Percentiles rank a stretch among this genome's conserved stretches.
phyloP scores from a whole-genome alignment of 1,140 invertebrate genomes.

The Eulimnadia texana region DNA sequence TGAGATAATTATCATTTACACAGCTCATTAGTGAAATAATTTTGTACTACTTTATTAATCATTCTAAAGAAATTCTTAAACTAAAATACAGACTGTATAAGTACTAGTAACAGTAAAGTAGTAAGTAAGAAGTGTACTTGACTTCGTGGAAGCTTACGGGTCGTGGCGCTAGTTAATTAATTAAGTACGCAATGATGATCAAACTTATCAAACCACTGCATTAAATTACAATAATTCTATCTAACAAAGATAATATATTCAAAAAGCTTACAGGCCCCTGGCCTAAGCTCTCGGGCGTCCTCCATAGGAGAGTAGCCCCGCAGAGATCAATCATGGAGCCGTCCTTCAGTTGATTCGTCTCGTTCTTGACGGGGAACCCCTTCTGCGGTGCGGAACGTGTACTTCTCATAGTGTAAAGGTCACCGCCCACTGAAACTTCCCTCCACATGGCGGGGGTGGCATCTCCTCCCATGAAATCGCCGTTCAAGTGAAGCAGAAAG shows the following conservation, averaged over 20 bases:
- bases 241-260: no score
- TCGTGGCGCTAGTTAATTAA: no score
- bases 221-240: constrained; percentile 13
- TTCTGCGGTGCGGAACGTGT: constrained; percentile 86
- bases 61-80: no score
- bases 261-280: neutral
- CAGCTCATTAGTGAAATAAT: no score
- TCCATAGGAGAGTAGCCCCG: constrained; percentile 93
- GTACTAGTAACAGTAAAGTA: no score
- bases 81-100: no score
- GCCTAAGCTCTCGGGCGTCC: constrained; percentile 29
- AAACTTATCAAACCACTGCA: neutral
- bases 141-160: no score
- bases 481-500: constrained; percentile 83
- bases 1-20: no score
- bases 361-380: constrained; percentile 47
- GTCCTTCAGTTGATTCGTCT: constrained; percentile 83
- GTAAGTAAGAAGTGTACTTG: no score
- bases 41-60: no score
- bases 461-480: constrained; percentile 40
- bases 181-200: no score
- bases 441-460: constrained; percentile 57
- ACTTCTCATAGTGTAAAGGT: constrained; percentile 83
- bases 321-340: constrained; percentile 97
- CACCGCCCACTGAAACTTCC: constrained; percentile 95